These are phyloP conservation scores for Coelopa frigida DNA, from an alignment of 1,140 invertebrate species.

Conservation along the genomic window DNA sequence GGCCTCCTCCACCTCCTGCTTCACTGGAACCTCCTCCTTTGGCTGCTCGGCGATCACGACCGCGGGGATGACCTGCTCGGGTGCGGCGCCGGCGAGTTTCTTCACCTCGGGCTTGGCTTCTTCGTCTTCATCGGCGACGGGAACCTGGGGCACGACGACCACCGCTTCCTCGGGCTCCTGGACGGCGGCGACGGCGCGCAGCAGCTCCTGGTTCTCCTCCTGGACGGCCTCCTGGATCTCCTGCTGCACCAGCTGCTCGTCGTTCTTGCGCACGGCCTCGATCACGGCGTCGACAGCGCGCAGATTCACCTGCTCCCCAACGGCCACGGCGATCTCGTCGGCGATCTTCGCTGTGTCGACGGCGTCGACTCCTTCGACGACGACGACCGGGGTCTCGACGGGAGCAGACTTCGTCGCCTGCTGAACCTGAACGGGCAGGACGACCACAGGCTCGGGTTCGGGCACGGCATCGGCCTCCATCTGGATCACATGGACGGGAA, in stretches of 20 bases:
- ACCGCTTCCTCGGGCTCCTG: not conserved
- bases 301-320: slow-evolving; percentile 7
- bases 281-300: not conserved
- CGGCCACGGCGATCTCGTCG: slow-evolving; percentile 4
- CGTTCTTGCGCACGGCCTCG: not conserved
- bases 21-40: not conserved
- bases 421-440: not conserved
- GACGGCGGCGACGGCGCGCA: not conserved
- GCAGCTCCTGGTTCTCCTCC: slow-evolving; percentile 1
- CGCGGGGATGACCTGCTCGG: not conserved
- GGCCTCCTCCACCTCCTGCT: too few relatives aligned
- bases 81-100: not conserved
- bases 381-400: slow-evolving; percentile 5
- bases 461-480: not conserved
- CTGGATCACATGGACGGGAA: slow-evolving; percentile 5
- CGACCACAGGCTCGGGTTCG: not conserved
- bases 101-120: not conserved
- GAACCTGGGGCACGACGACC: too few relatives aligned
- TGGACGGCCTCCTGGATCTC: slow-evolving; percentile 5
- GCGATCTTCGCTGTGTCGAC: slow-evolving; percentile 7
- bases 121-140: not conserved
- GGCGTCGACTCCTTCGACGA: slow-evolving; percentile 7
- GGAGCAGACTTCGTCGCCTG: too few relatives aligned
- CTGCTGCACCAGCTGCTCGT: slow-evolving; percentile 8
- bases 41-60: not conserved